phyloP scores from a whole-genome alignment of 2,797 vertebrate species.

The Sebastes steindachneri region DNA sequence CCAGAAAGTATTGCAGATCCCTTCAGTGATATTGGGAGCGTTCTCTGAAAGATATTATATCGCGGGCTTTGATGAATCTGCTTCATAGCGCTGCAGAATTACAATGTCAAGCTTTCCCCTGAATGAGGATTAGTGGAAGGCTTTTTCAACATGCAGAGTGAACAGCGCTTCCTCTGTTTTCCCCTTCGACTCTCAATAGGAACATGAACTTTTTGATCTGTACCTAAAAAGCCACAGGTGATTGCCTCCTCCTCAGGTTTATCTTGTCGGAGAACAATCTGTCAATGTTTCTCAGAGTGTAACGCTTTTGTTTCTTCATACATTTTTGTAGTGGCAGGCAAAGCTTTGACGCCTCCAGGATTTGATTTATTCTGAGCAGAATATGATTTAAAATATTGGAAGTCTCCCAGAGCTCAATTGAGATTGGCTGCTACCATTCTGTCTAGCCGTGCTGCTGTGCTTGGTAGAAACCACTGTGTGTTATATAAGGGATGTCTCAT shows the following conservation, averaged over 20 bases:
- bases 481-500: background rate
- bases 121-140: background rate
- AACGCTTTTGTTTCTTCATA: background rate
- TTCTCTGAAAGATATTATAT: background rate
- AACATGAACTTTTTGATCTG: background rate
- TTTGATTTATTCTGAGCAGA: background rate
- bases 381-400: background rate
- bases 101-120: background rate
- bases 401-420: background rate
- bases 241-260: background rate
- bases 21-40: background rate
- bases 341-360: background rate
- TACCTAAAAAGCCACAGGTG: background rate
- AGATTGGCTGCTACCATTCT: background rate
- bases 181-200: background rate
- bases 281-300: background rate
- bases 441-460: background rate
- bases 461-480: background rate
- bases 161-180: background rate
- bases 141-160: constrained; percentile 5
- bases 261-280: background rate
- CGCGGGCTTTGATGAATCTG: background rate
- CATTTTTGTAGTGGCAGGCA: background rate
- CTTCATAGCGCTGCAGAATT: background rate
- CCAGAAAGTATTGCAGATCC: background rate